These are phyloP conservation scores for Dicentrarchus labrax DNA, from an alignment of 2,113 vertebrate species.

Conservation along the genomic window DNA sequence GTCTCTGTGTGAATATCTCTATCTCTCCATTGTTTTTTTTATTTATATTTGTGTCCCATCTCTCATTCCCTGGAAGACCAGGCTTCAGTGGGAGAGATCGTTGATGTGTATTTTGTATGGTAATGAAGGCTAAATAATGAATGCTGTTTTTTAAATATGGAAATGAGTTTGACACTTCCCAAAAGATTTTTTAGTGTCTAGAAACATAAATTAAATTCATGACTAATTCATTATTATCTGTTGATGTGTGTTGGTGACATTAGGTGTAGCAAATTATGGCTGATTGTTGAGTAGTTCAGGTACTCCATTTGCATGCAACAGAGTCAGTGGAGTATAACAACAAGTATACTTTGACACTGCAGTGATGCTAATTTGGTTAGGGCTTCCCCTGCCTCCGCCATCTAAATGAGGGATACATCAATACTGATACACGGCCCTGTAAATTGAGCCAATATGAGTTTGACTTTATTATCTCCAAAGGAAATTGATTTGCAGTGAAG, in stretches of 20 bases:
- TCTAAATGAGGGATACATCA: constrained; percentile 29
- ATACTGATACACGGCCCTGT: neutral
- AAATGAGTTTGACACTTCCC: constrained; percentile 63
- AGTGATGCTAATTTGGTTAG: constrained; percentile 43
- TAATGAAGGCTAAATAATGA: constrained; percentile 68
- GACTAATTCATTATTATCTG: constrained; percentile 63
- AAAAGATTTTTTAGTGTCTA: constrained; percentile 50
- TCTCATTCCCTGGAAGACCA: constrained; percentile 16
- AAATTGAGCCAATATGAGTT: constrained; percentile 4
- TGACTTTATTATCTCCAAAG: constrained; percentile 11
- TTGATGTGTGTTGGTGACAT: constrained; percentile 62
- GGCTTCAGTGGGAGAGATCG: constrained; percentile 27
- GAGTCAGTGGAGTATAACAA: constrained; percentile 59
- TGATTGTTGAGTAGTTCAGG: constrained; percentile 63
- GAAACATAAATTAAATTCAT: constrained; percentile 63
- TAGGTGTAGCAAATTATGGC: constrained; percentile 70
- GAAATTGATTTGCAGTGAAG: constrained; percentile 25
- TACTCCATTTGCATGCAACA: constrained; percentile 53
- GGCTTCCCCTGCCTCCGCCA: neutral
- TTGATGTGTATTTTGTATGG: constrained; percentile 64
- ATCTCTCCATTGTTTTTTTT: constrained; percentile 20
- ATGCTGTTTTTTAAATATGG: constrained; percentile 54
- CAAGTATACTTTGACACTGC: constrained; percentile 62
- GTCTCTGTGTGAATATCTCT: constrained; percentile 27
- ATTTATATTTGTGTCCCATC: constrained; percentile 20